A percentile compares a stretch with the other conserved stretches of the same genome.
Conservation (phyloP, 1,140 invertebrate genomes). For the Bursaphelenchus mucronatus region DNA sequence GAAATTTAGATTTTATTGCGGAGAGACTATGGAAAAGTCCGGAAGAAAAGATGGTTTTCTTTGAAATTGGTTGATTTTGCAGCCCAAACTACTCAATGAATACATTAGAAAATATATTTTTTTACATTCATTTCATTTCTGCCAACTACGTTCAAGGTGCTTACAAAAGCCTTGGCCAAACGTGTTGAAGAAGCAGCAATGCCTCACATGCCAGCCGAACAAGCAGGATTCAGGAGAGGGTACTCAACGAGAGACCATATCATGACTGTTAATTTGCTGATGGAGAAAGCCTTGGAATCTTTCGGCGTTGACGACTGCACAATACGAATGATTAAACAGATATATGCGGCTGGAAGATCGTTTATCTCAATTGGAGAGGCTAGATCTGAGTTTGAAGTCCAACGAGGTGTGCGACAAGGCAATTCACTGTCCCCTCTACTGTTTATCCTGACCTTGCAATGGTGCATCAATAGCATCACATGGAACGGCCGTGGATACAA, state of each 20-base stretch:
- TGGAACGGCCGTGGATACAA: slow-evolving; percentile 29
- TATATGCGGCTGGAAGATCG: slow-evolving; percentile 19
- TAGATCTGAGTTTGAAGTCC: not conserved
- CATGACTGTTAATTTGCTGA: slow-evolving; percentile 9
- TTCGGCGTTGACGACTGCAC: slow-evolving; percentile 22
- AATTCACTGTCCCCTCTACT: slow-evolving; percentile 31
- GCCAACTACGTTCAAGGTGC: slow-evolving; percentile 19
- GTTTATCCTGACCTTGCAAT: slow-evolving; percentile 24
- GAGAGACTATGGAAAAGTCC: too few relatives aligned
- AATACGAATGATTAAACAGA: slow-evolving; percentile 6
- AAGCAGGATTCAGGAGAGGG: slow-evolving; percentile 31
- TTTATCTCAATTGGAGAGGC: not conserved
- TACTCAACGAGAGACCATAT: slow-evolving; percentile 35
- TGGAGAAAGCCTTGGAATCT: slow-evolving; percentile 31
- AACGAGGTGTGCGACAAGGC: slow-evolving; percentile 33
- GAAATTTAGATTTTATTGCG: too few relatives aligned
- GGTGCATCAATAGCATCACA: slow-evolving; percentile 12
- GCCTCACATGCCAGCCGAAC: slow-evolving; percentile 23
- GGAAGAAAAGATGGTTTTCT: too few relatives aligned
- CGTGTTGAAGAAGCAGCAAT: slow-evolving; percentile 13
- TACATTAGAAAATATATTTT: too few relatives aligned
- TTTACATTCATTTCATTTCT: slow-evolving; percentile 32
- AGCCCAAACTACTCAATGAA: too few relatives aligned
- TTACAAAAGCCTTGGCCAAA: slow-evolving; percentile 11
- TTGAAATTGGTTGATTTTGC: too few relatives aligned